Evolutionary conservation across 2,113 vertebrate genomes (phyloP), one percentile per base, ranked within the genome.

Genomic region (Arenaria interpres): DNA sequence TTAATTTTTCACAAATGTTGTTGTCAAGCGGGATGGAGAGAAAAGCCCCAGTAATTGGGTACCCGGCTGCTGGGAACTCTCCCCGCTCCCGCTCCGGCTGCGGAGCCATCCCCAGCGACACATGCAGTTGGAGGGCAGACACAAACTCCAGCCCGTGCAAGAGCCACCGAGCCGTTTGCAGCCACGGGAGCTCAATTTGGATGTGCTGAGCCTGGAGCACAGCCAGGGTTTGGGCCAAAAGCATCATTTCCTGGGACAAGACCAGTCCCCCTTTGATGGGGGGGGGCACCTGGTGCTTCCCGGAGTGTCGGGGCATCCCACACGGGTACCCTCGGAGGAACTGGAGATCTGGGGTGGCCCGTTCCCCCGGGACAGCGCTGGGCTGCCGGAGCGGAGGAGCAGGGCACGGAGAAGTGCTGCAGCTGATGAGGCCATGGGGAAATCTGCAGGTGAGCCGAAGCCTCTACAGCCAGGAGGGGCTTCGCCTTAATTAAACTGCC

Each of bases 401-500:
- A 1, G 75, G 75, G 75, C 50, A 33, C 6, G 24, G 53, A 64
- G 69, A 72, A 86, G 50, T 8, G 9, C 83, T 95, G 46, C 13
- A 11, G 50, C 7, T 93, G 88, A 92, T 50, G 72, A 86, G 66
- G 32, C 94, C 79, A 56, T 28, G 33, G 94, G 94, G 92, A 93
- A 94, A 94, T 78, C 46, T 3, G 7, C 60, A 8, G 73, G 84
- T 46, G 57, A 93, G 77, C 0, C 4, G 81, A 89, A 84, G 46
- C 33, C 85, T 89, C 81, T 63, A 54, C 86, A 82, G 79, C 41
- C 30, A 76, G 79, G 67, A 93, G 32, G 27, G 57, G 57, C 59
- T 93, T 92, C 13, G 30, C 82, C 79, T 86, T 93, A 94, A 96
- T 94, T 95, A 92, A 97, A 91, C 62, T 76, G 75, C 82, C 83